Conservation (phyloP, 2,888 invertebrate genomes). For the Cacoxenus indagator region DNA sequence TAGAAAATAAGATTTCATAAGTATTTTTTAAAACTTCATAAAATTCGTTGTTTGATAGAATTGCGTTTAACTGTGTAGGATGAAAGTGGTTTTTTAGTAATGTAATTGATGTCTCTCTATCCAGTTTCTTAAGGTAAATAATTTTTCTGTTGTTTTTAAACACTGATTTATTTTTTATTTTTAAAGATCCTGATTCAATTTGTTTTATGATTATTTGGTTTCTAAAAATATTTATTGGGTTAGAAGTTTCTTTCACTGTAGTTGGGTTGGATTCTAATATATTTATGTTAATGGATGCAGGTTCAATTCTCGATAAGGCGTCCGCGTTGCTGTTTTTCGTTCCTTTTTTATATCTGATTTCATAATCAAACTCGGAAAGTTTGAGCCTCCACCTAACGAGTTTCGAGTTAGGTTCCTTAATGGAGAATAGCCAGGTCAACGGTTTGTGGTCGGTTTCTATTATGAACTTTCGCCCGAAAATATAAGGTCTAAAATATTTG, state of each 20-base stretch:
- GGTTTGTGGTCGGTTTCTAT: no score
- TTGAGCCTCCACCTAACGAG: no score
- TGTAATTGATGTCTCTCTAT: slow-evolving; percentile 6
- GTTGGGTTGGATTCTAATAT: slow-evolving; percentile 8
- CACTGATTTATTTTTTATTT: slow-evolving; percentile 18
- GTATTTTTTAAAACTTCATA: no score
- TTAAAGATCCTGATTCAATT: slow-evolving; percentile 16
- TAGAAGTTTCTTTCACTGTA: slow-evolving; percentile 19
- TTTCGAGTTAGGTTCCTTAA: no score
- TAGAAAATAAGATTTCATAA: no score
- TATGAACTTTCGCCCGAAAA: no score
- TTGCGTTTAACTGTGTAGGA: slow-evolving; percentile 11
- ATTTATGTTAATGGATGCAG: slow-evolving; percentile 12
- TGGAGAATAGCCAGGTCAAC: no score
- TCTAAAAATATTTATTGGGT: slow-evolving; percentile 14
- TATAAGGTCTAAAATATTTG: no score
- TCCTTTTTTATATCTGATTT: slow-evolving; percentile 26
- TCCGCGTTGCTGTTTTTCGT: slow-evolving; percentile 25
- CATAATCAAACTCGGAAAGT: slow-evolving; percentile 33
- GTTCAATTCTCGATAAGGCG: slow-evolving; percentile 26
- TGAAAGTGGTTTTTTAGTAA: slow-evolving; percentile 24
- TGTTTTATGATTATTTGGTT: slow-evolving; percentile 17
- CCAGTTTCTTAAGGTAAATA: slow-evolving; percentile 12
- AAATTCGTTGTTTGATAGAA: no score
- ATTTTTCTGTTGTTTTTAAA: slow-evolving; percentile 26